Conservation (phyloP, 2,113 vertebrate genomes). For the Tachysurus fulvidraco region DNA sequence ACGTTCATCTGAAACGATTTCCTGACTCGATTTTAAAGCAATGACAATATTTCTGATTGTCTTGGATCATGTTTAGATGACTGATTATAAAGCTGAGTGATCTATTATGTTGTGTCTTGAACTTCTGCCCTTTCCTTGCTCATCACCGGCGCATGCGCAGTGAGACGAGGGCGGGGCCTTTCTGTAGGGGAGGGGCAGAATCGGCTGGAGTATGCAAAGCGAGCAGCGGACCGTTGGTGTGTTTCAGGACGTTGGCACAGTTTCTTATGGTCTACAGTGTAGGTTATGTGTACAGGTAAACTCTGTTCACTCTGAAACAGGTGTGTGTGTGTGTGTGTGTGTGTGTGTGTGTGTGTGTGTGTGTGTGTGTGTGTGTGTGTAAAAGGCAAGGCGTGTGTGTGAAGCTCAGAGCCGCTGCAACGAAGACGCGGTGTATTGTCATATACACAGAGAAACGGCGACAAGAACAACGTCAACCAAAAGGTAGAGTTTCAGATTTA, state of each 20-base stretch:
- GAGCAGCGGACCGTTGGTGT: background rate
- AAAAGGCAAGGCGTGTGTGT: background rate
- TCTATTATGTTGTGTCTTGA: background rate
- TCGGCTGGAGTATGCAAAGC: conserved; percentile 52
- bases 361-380: background rate
- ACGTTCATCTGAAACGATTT: background rate
- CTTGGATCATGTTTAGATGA: background rate
- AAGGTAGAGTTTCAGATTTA: conserved; percentile 46
- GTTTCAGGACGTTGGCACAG: background rate
- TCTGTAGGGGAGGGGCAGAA: conserved; percentile 34
- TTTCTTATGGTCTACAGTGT: background rate
- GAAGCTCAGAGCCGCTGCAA: conserved; percentile 23
- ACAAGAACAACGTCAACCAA: background rate
- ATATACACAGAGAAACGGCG: conserved; percentile 16
- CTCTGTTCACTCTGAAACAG: background rate
- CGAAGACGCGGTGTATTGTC: conserved; percentile 26
- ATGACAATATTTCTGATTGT: background rate
- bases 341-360: background rate
- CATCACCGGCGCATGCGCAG: conserved; percentile 38
- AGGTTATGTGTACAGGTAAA: background rate
- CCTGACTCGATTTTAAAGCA: background rate
- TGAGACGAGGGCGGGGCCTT: conserved; percentile 47
- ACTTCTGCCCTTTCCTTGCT: background rate
- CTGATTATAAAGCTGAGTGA: background rate
- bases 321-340: background rate